phyloP scores from a whole-genome alignment of 2,797 vertebrate species.

The Pachyuromys duprasi region DNA sequence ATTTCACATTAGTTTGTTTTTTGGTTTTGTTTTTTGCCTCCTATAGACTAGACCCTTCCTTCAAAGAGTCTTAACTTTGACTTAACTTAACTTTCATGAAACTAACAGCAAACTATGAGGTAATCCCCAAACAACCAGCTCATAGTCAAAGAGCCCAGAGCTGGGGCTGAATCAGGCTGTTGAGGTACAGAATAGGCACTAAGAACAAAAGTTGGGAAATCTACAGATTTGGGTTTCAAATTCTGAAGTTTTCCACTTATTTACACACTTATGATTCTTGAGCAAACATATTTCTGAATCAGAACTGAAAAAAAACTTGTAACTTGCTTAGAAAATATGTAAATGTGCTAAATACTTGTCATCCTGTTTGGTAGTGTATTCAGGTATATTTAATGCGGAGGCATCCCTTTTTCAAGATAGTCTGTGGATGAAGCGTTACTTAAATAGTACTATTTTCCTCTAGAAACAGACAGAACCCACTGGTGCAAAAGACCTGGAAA shows the following conservation, averaged over 20 bases:
- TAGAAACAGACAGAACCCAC: background rate
- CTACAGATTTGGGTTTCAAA: background rate
- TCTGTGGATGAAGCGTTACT: background rate
- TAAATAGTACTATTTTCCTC: background rate
- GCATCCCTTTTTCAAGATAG: background rate
- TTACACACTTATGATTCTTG: background rate
- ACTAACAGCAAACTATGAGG: background rate
- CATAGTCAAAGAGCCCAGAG: background rate
- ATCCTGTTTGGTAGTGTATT: background rate
- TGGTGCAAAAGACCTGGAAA: no score
- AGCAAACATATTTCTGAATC: background rate
- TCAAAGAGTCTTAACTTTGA: background rate
- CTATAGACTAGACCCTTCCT: background rate
- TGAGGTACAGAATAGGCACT: background rate
- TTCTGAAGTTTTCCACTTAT: background rate
- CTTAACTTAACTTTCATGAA: background rate
- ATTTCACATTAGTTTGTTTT: background rate
- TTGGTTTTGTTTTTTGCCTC: background rate
- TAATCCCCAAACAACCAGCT: background rate
- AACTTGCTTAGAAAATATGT: background rate
- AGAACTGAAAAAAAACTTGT: accelerated
- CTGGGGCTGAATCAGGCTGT: no score
- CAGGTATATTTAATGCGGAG: background rate
- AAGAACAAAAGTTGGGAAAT: background rate
- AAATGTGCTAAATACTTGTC: background rate